These are phyloP conservation scores for Alloscopus bannaensis DNA, from an alignment of 2,888 invertebrate genomes.

Conservation along the genomic window DNA sequence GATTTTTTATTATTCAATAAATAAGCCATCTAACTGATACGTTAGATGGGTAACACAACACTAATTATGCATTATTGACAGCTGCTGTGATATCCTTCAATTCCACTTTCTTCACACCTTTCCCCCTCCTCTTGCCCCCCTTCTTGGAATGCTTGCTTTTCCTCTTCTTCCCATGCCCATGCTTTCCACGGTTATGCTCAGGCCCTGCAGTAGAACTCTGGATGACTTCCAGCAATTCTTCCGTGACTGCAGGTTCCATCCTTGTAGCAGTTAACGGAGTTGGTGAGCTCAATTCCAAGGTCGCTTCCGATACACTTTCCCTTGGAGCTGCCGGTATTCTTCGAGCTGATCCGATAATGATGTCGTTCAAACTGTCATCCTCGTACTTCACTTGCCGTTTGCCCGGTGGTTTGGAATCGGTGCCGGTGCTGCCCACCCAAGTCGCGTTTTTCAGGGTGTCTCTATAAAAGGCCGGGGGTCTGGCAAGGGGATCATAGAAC, in stretches of 20 bases:
- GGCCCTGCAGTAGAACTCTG: background rate
- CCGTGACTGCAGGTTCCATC: background rate
- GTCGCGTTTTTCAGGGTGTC: background rate
- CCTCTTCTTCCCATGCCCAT: constrained; percentile 2
- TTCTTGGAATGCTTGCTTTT: constrained; percentile 22
- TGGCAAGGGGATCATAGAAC: constrained; percentile 34
- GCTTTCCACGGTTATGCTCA: background rate
- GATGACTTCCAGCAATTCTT: background rate
- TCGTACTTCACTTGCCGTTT: background rate
- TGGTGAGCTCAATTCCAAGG: constrained; percentile 5
- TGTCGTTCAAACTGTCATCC: no score
- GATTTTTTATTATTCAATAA: no score
- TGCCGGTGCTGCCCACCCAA: background rate
- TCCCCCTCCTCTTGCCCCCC: background rate
- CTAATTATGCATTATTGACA: background rate
- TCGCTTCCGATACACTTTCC: background rate
- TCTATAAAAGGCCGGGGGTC: constrained; percentile 17
- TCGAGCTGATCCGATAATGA: background rate
- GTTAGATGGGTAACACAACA: background rate
- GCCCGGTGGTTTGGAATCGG: background rate
- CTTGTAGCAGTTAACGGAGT: background rate
- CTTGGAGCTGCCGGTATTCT: background rate
- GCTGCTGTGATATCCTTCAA: background rate
- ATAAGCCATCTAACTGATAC: no score
- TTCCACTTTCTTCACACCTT: background rate